Evolutionary conservation across 2,797 vertebrate genomes (phyloP).

Genomic region (Sciurus vulgaris): DNA sequence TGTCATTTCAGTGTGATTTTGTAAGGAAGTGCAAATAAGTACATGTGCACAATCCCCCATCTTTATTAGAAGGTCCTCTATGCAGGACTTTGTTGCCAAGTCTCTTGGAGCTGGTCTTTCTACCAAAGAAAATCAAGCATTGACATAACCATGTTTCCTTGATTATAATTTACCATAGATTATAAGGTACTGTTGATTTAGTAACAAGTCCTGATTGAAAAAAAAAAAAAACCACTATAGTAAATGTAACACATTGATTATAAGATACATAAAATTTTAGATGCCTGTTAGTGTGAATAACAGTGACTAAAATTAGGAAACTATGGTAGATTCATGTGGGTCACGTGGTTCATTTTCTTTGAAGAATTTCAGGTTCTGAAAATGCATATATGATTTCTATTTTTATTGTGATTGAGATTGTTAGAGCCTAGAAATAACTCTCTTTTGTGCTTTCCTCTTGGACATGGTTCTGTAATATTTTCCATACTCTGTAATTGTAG

Average conservation of each 20-base stretch:
- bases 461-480: slow-evolving; percentile 44
- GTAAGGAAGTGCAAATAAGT: not conserved
- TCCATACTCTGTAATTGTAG: not conserved
- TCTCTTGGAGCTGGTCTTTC: slow-evolving; percentile 26
- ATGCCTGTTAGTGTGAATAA: slow-evolving; percentile 5
- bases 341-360: slow-evolving; percentile 49
- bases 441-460: slow-evolving; percentile 26
- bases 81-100: not conserved
- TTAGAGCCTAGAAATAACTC: slow-evolving; percentile 10
- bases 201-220: slow-evolving; percentile 8
- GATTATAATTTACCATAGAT: slow-evolving; percentile 8
- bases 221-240: not conserved
- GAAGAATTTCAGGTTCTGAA: slow-evolving; percentile 47
- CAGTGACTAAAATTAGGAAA: slow-evolving; percentile 23
- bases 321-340: not conserved
- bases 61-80: not conserved
- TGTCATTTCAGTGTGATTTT: not conserved
- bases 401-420: slow-evolving; percentile 38
- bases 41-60: not conserved
- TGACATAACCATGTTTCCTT: not conserved
- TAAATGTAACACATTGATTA: slow-evolving; percentile 24
- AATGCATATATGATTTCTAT: slow-evolving; percentile 26
- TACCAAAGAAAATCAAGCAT: not conserved
- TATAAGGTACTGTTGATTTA: slow-evolving; percentile 43
- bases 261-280: slow-evolving; percentile 15